Base-by-base conservation (phyloP, 2,113 vertebrate species). In the Sphaerodactylus townsendi region DNA sequence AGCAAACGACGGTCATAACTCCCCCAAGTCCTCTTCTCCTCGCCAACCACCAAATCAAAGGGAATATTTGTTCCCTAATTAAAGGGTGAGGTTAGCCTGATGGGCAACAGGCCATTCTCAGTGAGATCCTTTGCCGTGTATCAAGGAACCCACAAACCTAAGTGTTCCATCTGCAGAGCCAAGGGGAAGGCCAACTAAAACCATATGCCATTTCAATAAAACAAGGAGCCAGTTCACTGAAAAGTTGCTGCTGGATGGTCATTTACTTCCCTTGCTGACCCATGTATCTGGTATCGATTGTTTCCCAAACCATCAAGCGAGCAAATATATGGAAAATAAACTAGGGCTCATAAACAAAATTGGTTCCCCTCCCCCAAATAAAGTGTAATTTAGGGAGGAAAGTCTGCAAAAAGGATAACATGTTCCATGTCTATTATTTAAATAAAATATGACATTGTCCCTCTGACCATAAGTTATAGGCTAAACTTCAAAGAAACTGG, bases 101-200 rank as follows among this genome's bases (percentile, higher is more conserved):
- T 44, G 82, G 75, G 70, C 30, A 81, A 33, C 41, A 41, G 87
- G 66, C 80, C 56, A 86, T 92, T 92, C 81, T 68, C 81, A n/a
- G n/a, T 86, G 44, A 82, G 83, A n/a, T 84, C 77, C 80, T 81
- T 87, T 78, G 85, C 92, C 85, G 35, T 83, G 35, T 82, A 87
- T 1, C 11, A 86, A 89, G 64, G 86, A 69, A 93, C 86, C 76
- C 85, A 90, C 64, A 79, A 73, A 75, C 78, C 84, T 82, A 85
- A 88, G 82, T 25, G 11, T 89, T 92, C 83, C 89, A 83, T 85
- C 88, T 64, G 1, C 68, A 89, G 73, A 90, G 74, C 68, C 86
- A 80, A 92, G 87, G 33, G 66, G 84, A 92, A 87, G 86, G 87
- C 84, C 88, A 93, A 93, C 87, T 85, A 86, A 93, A 95, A 93